Base-by-base conservation (phyloP, 2,113 vertebrate species). In the Delphinapterus leucas region DNA sequence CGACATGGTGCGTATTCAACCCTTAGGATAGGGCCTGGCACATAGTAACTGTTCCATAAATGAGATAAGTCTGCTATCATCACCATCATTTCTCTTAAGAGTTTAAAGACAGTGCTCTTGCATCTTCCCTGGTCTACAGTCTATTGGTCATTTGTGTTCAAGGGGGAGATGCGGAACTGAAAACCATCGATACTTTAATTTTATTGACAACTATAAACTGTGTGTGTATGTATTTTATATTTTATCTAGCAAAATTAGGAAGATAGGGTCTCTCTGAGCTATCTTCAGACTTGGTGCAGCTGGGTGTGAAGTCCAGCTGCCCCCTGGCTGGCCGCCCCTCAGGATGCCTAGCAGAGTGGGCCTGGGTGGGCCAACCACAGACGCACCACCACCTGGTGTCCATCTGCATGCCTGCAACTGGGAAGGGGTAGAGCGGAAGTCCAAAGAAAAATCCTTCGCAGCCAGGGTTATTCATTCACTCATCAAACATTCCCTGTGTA, bases 351-450 rank as follows among this genome's bases (percentile, higher is more conserved):
- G 73, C 14, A 18, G 77, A 21, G 44, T 8, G 12, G 8, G 23
- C 58, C 84, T 10, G 13, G 33, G n/a, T 60, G 63, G 76, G 76
- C 36, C 26, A 26, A 53, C 44, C 13, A 17, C 53, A 31, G 49
- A 15, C 5, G 58, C n/a, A 13, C 79, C 73, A 11, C 8, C 1
- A 28, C 28, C 14, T 60, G 12, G 49, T 18, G 25, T 31, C 67
- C 14, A 26, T 7, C 36, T 36, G 33, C 20, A 47, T 0, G 9
- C 28, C 6, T 20, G 26, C 0, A 13, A 13, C 12, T 0, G 5
- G 26, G 13, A 20, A 28, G 74, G 60, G 68, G 17, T 4, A 17
- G 44, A 9, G 28, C 10, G 1, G 11, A 44, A 71, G n/a, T 3
- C 3, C n/a, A 53, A 25, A 0, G 18, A 76, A 7, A 14, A 8